These are phyloP conservation scores for Coregonus ussuriensis DNA, from an alignment of 2,797 vertebrate species.

Conservation along the genomic window DNA sequence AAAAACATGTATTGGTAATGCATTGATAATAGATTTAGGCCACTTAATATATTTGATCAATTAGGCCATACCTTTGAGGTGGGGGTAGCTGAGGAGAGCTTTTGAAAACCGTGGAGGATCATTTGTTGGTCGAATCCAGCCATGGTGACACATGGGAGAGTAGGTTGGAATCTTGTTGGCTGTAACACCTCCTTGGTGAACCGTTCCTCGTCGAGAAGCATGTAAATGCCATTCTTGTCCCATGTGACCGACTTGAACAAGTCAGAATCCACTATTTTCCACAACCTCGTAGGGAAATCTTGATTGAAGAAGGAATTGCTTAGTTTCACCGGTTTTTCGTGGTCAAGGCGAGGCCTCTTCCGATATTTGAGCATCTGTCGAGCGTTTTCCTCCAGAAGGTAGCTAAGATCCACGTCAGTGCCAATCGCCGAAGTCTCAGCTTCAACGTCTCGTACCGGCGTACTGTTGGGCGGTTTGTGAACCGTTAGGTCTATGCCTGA, in stretches of 20 bases:
- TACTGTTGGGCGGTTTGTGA: not conserved
- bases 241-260: not conserved
- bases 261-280: conserved; percentile 2
- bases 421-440: not conserved
- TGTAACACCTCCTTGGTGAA: not conserved
- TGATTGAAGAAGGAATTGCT: not conserved
- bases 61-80: not conserved
- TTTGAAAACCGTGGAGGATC: not conserved
- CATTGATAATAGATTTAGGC: not conserved
- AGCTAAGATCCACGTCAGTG: not conserved
- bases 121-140: not conserved
- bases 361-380: not conserved
- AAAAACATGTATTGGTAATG: no score
- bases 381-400: not conserved
- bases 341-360: not conserved
- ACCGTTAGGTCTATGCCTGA: not conserved
- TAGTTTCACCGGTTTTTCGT: not conserved
- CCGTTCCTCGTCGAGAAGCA: not conserved
- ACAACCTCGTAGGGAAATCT: not conserved
- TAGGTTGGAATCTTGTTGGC: not conserved
- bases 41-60: not conserved
- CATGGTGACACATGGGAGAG: not conserved
- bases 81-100: not conserved
- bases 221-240: conserved; percentile 1
- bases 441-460: not conserved